These are phyloP conservation scores for Parotia lawesii DNA, from an alignment of 2,113 vertebrate species.

Conservation along the genomic window DNA sequence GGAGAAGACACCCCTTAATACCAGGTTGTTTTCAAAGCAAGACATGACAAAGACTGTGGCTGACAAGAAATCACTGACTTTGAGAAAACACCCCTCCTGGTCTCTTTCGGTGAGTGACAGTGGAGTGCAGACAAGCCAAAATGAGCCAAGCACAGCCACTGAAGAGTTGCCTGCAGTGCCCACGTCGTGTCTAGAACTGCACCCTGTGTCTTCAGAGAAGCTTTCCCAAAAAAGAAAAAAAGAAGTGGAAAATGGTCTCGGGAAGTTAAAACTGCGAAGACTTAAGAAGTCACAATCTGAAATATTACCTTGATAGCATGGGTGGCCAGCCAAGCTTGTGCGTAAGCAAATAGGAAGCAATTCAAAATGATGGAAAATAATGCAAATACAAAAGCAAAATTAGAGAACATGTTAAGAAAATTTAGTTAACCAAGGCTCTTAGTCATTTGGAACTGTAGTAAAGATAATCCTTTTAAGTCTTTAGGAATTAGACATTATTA, in stretches of 20 bases:
- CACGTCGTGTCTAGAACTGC: constrained; percentile 58
- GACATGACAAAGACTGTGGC: constrained; percentile 64
- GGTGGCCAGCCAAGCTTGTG: background rate
- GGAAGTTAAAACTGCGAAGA: constrained; percentile 78
- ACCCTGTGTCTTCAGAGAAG: constrained; percentile 57
- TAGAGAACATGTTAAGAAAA: background rate
- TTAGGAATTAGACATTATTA: background rate
- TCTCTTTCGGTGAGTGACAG: constrained; percentile 70
- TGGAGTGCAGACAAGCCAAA: constrained; percentile 71
- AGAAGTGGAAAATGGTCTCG: constrained; percentile 67
- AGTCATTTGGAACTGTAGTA: background rate
- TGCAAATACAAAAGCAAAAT: background rate
- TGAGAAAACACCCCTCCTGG: constrained; percentile 69
- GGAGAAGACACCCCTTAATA: constrained; percentile 60
- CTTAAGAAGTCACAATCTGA: constrained; percentile 63
- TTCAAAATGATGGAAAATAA: background rate
- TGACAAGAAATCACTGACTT: constrained; percentile 76
- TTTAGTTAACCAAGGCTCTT: background rate
- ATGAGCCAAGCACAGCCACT: constrained; percentile 67
- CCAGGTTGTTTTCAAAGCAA: constrained; percentile 69
- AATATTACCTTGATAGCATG: background rate
- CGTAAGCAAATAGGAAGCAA: background rate
- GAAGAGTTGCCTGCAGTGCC: constrained; percentile 72
- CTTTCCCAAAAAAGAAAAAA: constrained; percentile 49
- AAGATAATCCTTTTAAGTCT: background rate